Evolutionary conservation across 2,888 invertebrate genomes (phyloP), one percentile per base, ranked within the genome.

Genomic region (Linhomoeus sp.): DNA sequence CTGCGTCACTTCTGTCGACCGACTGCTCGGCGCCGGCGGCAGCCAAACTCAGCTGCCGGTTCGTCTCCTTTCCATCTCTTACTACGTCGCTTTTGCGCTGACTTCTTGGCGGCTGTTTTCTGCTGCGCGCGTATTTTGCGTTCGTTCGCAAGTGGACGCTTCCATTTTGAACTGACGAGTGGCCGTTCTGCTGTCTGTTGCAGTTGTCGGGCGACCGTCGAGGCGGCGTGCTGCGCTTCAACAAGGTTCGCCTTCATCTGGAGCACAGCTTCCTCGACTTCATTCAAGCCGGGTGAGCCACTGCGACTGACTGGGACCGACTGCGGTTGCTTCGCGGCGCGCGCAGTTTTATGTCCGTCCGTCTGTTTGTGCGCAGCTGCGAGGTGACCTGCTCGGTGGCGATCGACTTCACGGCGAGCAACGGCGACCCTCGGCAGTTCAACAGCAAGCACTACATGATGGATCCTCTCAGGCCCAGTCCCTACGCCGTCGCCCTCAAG

Each of bases 331-430:
- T n/a, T n/a, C n/a, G n/a, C n/a, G n/a, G n/a, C n/a, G 29, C 12
- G 29, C 29, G 29, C 29, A 12, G 7, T 29, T 29, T 29, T 9
- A 29, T 29, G 5, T n/a, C n/a, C n/a, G n/a, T n/a, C n/a, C n/a
- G n/a, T n/a, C n/a, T n/a, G n/a, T n/a, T n/a, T n/a, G n/a, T n/a
- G n/a, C n/a, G 15, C 45, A 66, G 67, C 37, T 61, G 60, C 46
- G 61, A 67, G 55, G 56, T 68, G 51, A 59, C 65, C 50, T 66
- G 63, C 51, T 66, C 66, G 25, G 61, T 68, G 14, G 66, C 67
- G 1, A 57, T 68, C 23, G 68, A 68, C 53, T 67, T 68, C 56
- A 68, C 68, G 38, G 66, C 66, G 1, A 66, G 66, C 14, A 68
- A 68, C 55, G 67, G 67, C 1, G 60, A 65, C 50, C 67, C 67